Evolutionary conservation across 30 jellyfish, hydroid and myxozoan species (phyloP), one percentile per base, ranked within the genome.

Genomic region (Rhopilema esculentum): DNA sequence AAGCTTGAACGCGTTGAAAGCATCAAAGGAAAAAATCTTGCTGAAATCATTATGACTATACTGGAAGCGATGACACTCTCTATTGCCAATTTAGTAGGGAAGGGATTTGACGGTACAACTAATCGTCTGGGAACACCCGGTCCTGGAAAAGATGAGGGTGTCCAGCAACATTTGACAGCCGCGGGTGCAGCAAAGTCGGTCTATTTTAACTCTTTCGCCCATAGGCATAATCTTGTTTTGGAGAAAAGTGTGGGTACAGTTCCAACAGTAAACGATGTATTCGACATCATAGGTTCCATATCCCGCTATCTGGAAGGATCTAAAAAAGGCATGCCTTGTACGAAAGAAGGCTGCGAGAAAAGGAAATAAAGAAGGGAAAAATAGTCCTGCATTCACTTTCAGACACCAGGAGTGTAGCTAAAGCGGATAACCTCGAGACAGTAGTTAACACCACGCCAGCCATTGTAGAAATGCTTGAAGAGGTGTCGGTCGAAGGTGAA

Each of bases 81-180:
- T 51, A n/a, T n/a, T n/a, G n/a, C n/a, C n/a, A n/a, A n/a, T n/a
- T n/a, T n/a, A n/a, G n/a, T n/a, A n/a, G n/a, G n/a, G n/a, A n/a
- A n/a, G n/a, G n/a, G n/a, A n/a, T n/a, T n/a, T n/a, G n/a, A n/a
- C n/a, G n/a, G n/a, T n/a, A n/a, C n/a, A n/a, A n/a, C n/a, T n/a
- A n/a, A n/a, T n/a, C n/a, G n/a, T n/a, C n/a, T n/a, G n/a, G n/a
- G n/a, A n/a, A n/a, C n/a, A n/a, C n/a, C n/a, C n/a, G n/a, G n/a
- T n/a, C n/a, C n/a, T n/a, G 89, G 89, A 21, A 79, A 62, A 79
- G 88, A 79, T 57, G 66, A 79, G 62, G 85, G 88, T 22, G 85
- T 53, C 66, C 85, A 79, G 75, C 89, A 79, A 63, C 85, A 62
- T 63, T 62, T 79, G 89, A 79, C 85, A 27, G 85, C 85, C 29